These are phyloP conservation scores for Rhogogaster chlorosoma DNA, from an alignment of 2,888 invertebrate genomes.

Conservation along the genomic window DNA sequence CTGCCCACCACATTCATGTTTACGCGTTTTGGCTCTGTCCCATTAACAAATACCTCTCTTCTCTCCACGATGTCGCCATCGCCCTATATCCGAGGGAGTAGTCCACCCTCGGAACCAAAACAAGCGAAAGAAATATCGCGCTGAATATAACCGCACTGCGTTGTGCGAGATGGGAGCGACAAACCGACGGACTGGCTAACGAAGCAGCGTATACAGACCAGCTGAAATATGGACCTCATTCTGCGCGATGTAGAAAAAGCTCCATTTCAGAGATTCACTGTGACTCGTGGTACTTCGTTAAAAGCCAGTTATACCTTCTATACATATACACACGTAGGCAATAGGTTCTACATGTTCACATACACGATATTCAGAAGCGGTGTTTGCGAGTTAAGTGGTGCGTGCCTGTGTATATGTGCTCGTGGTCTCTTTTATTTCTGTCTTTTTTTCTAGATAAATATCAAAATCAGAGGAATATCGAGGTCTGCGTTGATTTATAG, in stretches of 20 bases:
- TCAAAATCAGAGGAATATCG: neutral
- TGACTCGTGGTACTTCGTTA: constrained; percentile 49
- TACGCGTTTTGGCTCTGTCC: constrained; percentile 43
- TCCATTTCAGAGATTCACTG: constrained; percentile 50
- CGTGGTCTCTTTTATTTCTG: neutral
- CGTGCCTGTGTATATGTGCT: constrained; percentile 3
- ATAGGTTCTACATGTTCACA: neutral
- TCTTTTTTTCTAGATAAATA: neutral
- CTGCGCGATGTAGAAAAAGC: constrained; percentile 44
- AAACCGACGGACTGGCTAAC: constrained; percentile 47
- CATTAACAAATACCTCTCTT: constrained; percentile 43
- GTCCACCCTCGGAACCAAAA: constrained; percentile 39
- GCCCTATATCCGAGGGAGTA: constrained; percentile 27
- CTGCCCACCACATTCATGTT: constrained; percentile 39
- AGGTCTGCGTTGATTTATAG: neutral
- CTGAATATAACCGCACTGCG: constrained; percentile 43
- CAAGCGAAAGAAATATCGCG: constrained; percentile 50
- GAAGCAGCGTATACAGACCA: constrained; percentile 38
- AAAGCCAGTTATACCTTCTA: constrained; percentile 46
- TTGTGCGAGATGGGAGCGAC: constrained; percentile 39
- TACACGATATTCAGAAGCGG: neutral
- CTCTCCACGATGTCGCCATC: neutral
- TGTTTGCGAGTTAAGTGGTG: constrained; percentile 32
- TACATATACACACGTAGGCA: neutral
- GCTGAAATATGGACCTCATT: constrained; percentile 50